These are phyloP conservation scores for Zygogramma bicolorata DNA, from an alignment of 2,888 invertebrate genomes.

Conservation along the genomic window DNA sequence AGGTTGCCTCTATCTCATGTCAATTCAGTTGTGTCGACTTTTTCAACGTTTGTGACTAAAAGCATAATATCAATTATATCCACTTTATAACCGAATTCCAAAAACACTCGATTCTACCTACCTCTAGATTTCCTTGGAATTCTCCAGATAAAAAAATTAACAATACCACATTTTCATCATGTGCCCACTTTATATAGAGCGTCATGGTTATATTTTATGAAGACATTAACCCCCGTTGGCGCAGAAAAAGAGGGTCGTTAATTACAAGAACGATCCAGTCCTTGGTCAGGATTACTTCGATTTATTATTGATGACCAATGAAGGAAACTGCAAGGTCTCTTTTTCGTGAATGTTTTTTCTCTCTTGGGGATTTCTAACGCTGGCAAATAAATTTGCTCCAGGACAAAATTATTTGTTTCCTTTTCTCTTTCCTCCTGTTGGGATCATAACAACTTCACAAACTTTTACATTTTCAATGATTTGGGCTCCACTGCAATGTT, in stretches of 20 bases:
- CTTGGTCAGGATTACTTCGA: neutral
- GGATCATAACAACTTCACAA: too few species aligned
- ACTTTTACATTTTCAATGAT: neutral
- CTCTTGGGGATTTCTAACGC: neutral
- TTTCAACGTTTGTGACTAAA: too few species aligned
- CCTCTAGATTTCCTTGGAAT: too few species aligned
- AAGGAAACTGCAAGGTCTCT: neutral
- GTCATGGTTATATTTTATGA: neutral
- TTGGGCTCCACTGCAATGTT: too few species aligned
- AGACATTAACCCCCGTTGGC: neutral
- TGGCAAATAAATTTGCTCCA: neutral
- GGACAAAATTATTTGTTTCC: neutral
- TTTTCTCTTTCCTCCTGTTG: neutral
- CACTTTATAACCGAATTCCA: too few species aligned
- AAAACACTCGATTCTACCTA: too few species aligned
- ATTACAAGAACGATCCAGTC: conserved; percentile 11
- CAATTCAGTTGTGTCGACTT: too few species aligned
- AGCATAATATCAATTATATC: too few species aligned
- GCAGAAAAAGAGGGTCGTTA: conserved; percentile 18
- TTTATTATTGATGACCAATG: conserved; percentile 30
- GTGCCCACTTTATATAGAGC: neutral
- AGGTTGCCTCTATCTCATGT: too few species aligned
- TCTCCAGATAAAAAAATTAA: too few species aligned
- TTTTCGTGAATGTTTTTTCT: conserved; percentile 4
- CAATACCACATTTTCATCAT: neutral